phyloP scores from a whole-genome alignment of 2,888 invertebrate species.

The Diaphora mendica region DNA sequence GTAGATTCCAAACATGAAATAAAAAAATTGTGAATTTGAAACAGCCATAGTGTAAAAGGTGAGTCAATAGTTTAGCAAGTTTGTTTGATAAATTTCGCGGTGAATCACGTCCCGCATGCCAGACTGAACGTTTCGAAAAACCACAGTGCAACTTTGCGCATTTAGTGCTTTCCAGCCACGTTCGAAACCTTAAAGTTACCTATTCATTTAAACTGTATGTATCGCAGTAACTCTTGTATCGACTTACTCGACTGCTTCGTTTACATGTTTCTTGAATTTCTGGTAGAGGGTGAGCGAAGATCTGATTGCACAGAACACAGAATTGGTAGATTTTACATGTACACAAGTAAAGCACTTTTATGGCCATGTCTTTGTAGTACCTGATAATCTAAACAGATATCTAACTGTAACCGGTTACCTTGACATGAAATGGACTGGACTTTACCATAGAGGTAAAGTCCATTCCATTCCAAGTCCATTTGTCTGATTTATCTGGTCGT shows the following conservation, averaged over 20 bases:
- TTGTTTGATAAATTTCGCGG: slow-evolving; percentile 59
- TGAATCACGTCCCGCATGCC: slow-evolving; percentile 65
- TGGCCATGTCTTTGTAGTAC: too few relatives aligned
- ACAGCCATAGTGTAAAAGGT: slow-evolving; percentile 56
- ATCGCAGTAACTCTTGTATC: background rate
- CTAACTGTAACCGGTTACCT: too few relatives aligned
- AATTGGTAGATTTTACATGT: background rate
- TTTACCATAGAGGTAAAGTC: background rate
- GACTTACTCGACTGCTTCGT: background rate
- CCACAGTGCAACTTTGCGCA: slow-evolving; percentile 57
- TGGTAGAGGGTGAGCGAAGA: background rate
- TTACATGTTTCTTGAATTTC: slow-evolving; percentile 16
- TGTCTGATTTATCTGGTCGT: too few relatives aligned
- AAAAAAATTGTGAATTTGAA: slow-evolving; percentile 7
- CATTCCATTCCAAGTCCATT: too few relatives aligned
- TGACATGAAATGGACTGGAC: background rate
- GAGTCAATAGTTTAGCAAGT: slow-evolving; percentile 64
- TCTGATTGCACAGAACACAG: background rate
- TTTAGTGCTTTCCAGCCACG: slow-evolving; percentile 51
- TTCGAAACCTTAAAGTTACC: slow-evolving; percentile 65
- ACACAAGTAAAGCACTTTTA: too few relatives aligned
- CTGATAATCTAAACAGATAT: too few relatives aligned
- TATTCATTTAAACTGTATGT: slow-evolving; percentile 45
- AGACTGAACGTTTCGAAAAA: slow-evolving; percentile 66
- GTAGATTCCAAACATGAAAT: background rate